Base-by-base conservation (phyloP, 2,888 invertebrate species). In the Tenthredo mesomela region DNA sequence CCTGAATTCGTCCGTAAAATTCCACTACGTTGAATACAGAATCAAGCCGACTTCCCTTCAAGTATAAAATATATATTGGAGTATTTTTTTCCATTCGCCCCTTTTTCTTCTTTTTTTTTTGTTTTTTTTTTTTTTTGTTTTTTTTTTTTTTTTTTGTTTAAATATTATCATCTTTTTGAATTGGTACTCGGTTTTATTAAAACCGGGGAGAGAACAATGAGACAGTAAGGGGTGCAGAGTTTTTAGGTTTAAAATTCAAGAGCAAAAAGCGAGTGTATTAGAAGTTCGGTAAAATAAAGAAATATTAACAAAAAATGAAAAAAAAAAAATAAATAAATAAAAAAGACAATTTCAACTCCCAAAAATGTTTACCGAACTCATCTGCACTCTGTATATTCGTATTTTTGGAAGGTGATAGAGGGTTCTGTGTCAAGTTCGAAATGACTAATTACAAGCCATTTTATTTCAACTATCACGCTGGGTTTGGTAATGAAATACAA, bases 401-500 rank as follows among this genome's bases (percentile, higher is more conserved):
- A 2, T 47, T 12, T 15, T 47, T 18, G 9, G 33, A 70, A 5
- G 37, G 33, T 70, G 50, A 50, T 18, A 58, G 18, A n/a, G 33
- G 33, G 29, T 77, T 29, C 18, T 21, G 33, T 54, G 29, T 58
- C 78, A 78, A 78, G 78, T 37, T 58, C n/a, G 65, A 65, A 25
- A 43, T 43, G 82, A 82, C 65, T 43, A 65, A 82, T 65, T 61
- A 12, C 65, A 10, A 18, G 25, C 25, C 21, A 82, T 82, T 10
- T 37, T 25, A 65, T 65, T 58, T 43, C 47, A 29, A 40, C 25
- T 65, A 33, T 43, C 78, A 78, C 37, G 58, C 65, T 82, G 82
- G 29, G 65, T 65, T 65, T 25, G 40, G 3, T 82, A 82, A 82
- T 65, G 82, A 43, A 82, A 82, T 82, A 54, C 37, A 58, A 58